Evolutionary conservation across 2,888 invertebrate genomes (phyloP).

Genomic region (Smittia sp.): DNA sequence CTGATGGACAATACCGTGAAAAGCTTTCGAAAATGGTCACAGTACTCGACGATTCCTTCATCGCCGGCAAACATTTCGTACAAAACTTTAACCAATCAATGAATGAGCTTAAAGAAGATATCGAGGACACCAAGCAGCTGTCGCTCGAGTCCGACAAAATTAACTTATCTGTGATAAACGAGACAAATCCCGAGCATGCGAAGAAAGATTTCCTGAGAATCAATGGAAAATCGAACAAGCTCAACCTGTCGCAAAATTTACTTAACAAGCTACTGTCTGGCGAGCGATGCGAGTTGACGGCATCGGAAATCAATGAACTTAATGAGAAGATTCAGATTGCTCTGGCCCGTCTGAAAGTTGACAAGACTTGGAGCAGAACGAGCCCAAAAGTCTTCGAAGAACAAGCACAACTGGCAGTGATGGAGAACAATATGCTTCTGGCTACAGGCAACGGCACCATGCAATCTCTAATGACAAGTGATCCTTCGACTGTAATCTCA

Average conservation of each 20-base stretch:
- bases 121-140: slow-evolving; percentile 45
- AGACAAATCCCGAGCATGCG: slow-evolving; percentile 6
- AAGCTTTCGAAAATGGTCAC: slow-evolving; percentile 85
- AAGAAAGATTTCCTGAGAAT: slow-evolving; percentile 21
- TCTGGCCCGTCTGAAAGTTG: background rate
- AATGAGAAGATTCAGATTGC: slow-evolving; percentile 50
- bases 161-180: slow-evolving; percentile 17
- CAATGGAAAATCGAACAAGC: slow-evolving; percentile 46
- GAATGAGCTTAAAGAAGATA: slow-evolving; percentile 52
- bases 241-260: slow-evolving; percentile 54
- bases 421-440: no score
- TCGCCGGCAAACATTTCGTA: slow-evolving; percentile 73
- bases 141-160: slow-evolving; percentile 23
- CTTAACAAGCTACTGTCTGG: slow-evolving; percentile 55
- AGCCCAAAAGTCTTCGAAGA: slow-evolving; percentile 26
- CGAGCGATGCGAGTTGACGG: slow-evolving; percentile 54
- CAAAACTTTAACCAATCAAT: slow-evolving; percentile 61
- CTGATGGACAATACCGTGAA: slow-evolving; percentile 75
- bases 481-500: slow-evolving; percentile 15
- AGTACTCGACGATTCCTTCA: slow-evolving; percentile 69
- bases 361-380: background rate
- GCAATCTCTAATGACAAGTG: no score
- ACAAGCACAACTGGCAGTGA: slow-evolving; percentile 2
- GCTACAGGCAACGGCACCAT: no score
- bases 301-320: slow-evolving; percentile 56